Base-by-base conservation (phyloP, 2,888 invertebrate species). In the Pristionchus arcanus region DNA sequence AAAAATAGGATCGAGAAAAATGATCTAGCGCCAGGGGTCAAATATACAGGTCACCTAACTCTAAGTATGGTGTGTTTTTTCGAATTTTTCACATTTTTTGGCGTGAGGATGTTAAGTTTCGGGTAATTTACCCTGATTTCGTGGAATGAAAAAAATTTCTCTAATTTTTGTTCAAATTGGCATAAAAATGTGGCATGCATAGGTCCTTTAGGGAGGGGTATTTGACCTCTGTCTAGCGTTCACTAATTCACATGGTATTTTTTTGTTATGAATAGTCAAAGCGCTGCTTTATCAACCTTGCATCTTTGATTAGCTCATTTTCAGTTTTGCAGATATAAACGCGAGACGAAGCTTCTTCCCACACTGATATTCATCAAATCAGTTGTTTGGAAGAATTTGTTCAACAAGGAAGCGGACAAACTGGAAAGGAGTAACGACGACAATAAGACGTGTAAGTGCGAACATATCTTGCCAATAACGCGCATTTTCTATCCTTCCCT, bases 351-450 rank as follows among this genome's bases (percentile, higher is more conserved):
- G 95, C 95, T 99, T 11, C 96, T 99, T 0, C 98, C 92, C 89
- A 98, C 98, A 96, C 96, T 99, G 19, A 96, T 99, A 15, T 99
- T 99, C 96, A 97, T 99, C 2, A 98, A 99, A 95, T 97, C 92
- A 31, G 98, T 98, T 0, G 96, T 99, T 28, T 99, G 99, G 99
- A 99, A 98, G 97, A 97, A 97, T 89, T 96, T 99, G 34, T 99
- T 98, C 96, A 98, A 98, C 2, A 97, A 98, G 95, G 99, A 99
- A 96, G 99, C 99, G 59, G 99, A 99, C 95, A 99, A 99, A 95
- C 95, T 99, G 92, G 99, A 99, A 95, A 98, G 98, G 96, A 98
- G 98, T 5, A 99, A 98, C 96, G 99, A 99, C 96, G 98, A 99
- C 96, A 98, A 98, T 95, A 97, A 97, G 92, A 98, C 98, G 0